Evolutionary conservation across 1,140 invertebrate genomes (phyloP).

Genomic region (Bombus huntii): DNA sequence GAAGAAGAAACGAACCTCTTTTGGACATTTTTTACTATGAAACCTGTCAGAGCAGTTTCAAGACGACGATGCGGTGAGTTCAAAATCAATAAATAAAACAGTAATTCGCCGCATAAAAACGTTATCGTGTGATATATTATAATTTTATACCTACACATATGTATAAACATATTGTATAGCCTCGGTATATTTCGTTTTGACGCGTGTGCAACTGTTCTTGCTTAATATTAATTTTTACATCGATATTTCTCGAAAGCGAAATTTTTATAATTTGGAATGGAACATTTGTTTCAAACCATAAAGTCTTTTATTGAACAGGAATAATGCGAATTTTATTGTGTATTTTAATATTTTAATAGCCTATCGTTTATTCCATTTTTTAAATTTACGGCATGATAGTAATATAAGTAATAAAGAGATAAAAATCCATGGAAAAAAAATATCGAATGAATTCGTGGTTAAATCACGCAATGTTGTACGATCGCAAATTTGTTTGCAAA

Average conservation of each 20-base stretch:
- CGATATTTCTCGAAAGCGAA: background rate
- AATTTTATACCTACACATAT: background rate
- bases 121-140: background rate
- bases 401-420: background rate
- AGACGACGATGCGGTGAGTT: slow-evolving; percentile 22
- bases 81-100: background rate
- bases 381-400: background rate
- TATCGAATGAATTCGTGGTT: slow-evolving; percentile 13
- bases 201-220: background rate
- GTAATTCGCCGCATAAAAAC: background rate
- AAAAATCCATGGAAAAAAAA: background rate
- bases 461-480: slow-evolving; percentile 53
- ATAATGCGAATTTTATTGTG: background rate
- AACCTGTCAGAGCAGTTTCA: background rate
- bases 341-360: background rate
- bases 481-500: slow-evolving; percentile 52
- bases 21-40: background rate
- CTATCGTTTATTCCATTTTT: background rate
- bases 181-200: background rate
- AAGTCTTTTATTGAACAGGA: background rate
- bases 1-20: background rate
- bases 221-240: background rate
- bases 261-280: background rate
- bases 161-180: background rate
- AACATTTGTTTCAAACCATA: background rate